Conservation (phyloP, 1,140 invertebrate genomes). For the Cydia fagiglandana region DNA sequence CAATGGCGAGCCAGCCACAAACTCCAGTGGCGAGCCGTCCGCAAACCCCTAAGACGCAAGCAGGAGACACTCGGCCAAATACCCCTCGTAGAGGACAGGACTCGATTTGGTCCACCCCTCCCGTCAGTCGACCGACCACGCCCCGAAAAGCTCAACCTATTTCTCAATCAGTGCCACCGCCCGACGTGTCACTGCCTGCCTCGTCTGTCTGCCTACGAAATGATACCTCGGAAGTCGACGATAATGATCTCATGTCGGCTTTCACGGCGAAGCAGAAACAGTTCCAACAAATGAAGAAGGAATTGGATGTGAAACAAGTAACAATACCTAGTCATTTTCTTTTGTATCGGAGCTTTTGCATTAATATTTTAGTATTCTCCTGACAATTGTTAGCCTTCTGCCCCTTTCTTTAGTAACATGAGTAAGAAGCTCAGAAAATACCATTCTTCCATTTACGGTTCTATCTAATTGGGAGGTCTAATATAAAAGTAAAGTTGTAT, state of each 20-base stretch:
- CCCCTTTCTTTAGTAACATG: too few relatives aligned
- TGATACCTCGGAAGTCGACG: constrained; percentile 30
- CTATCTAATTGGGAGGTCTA: too few relatives aligned
- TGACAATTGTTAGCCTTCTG: not conserved
- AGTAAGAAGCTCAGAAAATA: too few relatives aligned
- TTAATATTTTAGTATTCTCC: constrained; percentile 20
- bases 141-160: constrained; percentile 31
- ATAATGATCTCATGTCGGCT: constrained; percentile 49
- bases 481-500: too few relatives aligned
- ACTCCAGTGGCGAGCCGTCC: constrained; percentile 36
- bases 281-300: constrained; percentile 65
- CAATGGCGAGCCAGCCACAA: not conserved
- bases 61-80: constrained; percentile 42
- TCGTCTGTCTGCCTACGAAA: not conserved
- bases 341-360: not conserved
- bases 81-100: constrained; percentile 42
- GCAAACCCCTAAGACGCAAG: constrained; percentile 49
- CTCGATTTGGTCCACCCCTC: not conserved
- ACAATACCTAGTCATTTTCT: not conserved
- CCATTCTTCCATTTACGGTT: too few relatives aligned
- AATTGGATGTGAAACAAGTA: constrained; percentile 71
- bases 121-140: constrained; percentile 50
- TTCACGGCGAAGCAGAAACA: constrained; percentile 55
- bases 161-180: not conserved
- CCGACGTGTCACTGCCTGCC: not conserved